Evolutionary conservation across 2,113 vertebrate species (phyloP), one percentile per base, ranked within the genome.

Genomic region (Menura novaehollandiae): DNA sequence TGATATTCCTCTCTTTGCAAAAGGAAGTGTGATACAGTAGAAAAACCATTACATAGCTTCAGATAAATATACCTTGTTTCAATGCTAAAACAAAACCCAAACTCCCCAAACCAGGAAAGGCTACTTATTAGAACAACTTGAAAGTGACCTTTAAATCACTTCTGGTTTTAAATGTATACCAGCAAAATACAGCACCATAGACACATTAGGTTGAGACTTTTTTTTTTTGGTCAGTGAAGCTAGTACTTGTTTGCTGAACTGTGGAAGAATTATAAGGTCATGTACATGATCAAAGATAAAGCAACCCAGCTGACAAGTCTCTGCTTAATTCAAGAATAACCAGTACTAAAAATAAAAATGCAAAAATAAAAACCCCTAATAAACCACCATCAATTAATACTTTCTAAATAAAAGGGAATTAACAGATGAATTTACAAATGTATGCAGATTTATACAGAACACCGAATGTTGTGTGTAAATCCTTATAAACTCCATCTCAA

Each of bases 231-330:
- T 98, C 96, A 97, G 97, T 96, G 97, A 98, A 97, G 96, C 97
- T 98, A 97, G 97, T 97, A 98, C 95, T 98, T 97, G 96, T 97
- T 98, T 97, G 98, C 93, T 96, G 97, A 98, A 97, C 97, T 95
- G 97, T 97, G 96, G 97, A 98, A 98, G 93, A 97, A 97, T 95
- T 88, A 49, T 67, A 97, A 92, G 91, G 97, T 97, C 94, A 96
- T 88, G 81, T 95, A 78, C 88, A 83, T 75, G 85, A 97, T 96
- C 93, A 97, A 96, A 90, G 97, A 97, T 96, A 97, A 98, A 98
- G 97, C 97, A 97, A 97, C 96, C 82, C 94, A 97, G 96, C 92
- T 93, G 97, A 98, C 62, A 90, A 97, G 95, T 98, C 97, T 98
- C 97, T 92, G 97, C 97, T 98, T 97, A 94, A 97, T 98, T 98